Evolutionary conservation across 2,113 vertebrate species (phyloP), one percentile per base, ranked within the genome.

Genomic region (Semicossyphus pulcher): DNA sequence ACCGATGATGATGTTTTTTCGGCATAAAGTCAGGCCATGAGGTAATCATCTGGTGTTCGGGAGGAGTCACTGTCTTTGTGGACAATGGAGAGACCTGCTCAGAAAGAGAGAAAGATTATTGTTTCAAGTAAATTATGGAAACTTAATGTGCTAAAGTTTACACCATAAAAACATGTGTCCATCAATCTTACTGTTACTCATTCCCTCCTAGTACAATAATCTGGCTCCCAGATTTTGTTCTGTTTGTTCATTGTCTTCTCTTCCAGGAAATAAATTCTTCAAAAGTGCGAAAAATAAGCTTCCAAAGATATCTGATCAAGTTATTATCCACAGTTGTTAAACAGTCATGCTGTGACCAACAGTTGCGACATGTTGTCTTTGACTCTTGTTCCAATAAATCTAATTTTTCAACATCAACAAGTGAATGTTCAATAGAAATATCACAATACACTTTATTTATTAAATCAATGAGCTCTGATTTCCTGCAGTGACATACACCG

Each of bases 251-350:
- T 4, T 11, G 15, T 11, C 4, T 25, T 53, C 1, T 34, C 11
- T 52, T 31, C 14, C 20, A 26, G 36, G 32, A 23, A 31, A 48
- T 34, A 70, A n/a, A 15, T 9, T 18, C 14, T 16, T 14, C 10
- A 61, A 7, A 44, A 82, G 25, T 39, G 15, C 53, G 57, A 49
- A 81, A 32, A 48, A 45, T 15, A 59, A 2, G 32, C 47, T 7
- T 15, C 52, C 28, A 29, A 44, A 23, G 11, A 37, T 2, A 41
- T 61, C 29, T 23, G 18, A 34, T 49, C 47, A 12, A 29, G 15
- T 74, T 5, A 53, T 80, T 58, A 37, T 76, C 52, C 44, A 60
- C 59, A 68, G 54, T 63, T 72, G 39, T 66, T 76, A 71, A 36
- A 23, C 20, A 56, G 26, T 23, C 31, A 58, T 15, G 21, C 23